Percentiles rank a stretch among this genome's conserved stretches.
Conservation (phyloP, 2,113 vertebrate genomes). For the Neotoma lepida region DNA sequence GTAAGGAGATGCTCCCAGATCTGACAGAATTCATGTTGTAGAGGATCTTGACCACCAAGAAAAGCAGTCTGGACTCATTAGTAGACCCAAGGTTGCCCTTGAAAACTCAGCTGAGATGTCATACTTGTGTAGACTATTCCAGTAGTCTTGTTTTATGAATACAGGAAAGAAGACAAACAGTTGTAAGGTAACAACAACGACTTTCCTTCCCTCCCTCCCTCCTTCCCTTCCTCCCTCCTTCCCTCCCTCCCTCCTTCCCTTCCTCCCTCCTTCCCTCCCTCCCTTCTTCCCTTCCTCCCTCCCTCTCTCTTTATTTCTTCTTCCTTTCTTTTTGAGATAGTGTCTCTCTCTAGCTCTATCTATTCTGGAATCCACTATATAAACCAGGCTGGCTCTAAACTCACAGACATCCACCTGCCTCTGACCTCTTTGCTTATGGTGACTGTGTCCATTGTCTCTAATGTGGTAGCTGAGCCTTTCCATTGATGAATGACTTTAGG, state of each 20-base stretch:
- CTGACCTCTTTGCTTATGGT: background rate
- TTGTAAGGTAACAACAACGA: background rate
- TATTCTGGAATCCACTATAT: background rate
- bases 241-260: background rate
- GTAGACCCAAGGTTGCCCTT: rapidly evolving
- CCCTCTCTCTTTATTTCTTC: background rate
- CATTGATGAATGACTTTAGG: background rate
- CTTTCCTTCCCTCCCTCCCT: background rate
- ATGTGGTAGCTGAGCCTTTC: background rate
- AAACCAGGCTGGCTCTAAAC: background rate
- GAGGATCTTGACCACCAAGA: background rate
- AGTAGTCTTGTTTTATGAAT: background rate
- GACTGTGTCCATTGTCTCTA: background rate
- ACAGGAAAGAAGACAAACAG: background rate
- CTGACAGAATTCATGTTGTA: background rate
- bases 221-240: rapidly evolving
- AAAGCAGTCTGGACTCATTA: background rate
- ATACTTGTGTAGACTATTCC: background rate
- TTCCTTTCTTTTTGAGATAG: background rate
- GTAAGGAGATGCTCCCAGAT: background rate
- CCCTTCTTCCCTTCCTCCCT: background rate
- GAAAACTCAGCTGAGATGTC: background rate
- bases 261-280: background rate
- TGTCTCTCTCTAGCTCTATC: background rate
- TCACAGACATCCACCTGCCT: background rate